A percentile compares a stretch with the other conserved stretches of the same genome.
Conservation (phyloP, 2,113 vertebrate genomes). For the Acinonyx jubatus region DNA sequence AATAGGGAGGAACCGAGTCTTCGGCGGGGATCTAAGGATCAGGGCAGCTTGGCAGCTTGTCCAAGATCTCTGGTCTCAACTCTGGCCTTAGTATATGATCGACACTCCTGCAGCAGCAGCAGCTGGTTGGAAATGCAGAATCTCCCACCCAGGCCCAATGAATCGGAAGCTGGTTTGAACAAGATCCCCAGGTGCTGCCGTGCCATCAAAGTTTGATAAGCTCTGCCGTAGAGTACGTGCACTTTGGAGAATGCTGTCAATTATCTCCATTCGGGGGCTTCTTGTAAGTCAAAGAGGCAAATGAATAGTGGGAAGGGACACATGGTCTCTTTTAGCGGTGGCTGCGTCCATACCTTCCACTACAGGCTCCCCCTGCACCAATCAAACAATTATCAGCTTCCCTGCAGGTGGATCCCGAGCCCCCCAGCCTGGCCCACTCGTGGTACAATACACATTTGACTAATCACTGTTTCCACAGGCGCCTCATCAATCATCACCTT, state of each 20-base stretch:
- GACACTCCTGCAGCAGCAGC: neutral
- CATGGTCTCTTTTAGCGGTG: neutral
- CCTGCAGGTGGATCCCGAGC: neutral
- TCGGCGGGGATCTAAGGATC: neutral
- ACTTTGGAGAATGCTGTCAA: neutral
- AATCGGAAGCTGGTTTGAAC: neutral
- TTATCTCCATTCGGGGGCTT: neutral
- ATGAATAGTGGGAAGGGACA: neutral
- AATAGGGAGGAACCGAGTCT: neutral
- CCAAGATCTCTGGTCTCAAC: neutral
- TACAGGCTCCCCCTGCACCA: neutral
- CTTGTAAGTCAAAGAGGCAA: neutral
- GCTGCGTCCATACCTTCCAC: neutral
- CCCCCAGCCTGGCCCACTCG: neutral
- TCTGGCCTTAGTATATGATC: neutral
- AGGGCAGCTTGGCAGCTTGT: neutral
- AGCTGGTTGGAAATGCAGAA: neutral
- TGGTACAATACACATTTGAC: neutral
- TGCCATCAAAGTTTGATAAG: neutral
- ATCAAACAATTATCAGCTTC: constrained; percentile 59
- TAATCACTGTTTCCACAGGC: constrained; percentile 65
- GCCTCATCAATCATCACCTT: constrained; percentile 74
- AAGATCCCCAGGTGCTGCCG: neutral
- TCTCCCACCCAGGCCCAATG: neutral
- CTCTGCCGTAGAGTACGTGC: neutral